Evolutionary conservation across 1,140 invertebrate species (phyloP), one percentile per base, ranked within the genome.

Genomic region (Bradynema listronoti): DNA sequence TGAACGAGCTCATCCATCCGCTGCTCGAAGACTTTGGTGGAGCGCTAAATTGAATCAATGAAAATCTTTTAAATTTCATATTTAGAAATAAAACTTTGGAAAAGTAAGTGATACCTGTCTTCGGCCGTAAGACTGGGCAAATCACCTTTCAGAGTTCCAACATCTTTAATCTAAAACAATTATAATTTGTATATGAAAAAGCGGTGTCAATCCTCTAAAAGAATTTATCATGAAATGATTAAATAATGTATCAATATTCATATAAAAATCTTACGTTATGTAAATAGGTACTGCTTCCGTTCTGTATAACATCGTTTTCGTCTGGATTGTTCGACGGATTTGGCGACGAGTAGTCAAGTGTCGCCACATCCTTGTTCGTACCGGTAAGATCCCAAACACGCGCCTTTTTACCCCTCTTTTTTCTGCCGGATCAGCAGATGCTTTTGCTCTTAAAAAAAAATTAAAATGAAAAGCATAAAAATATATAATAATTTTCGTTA

Each of bases 371-470:
- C 58, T 87, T 87, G 3, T 81, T 80, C 29, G 83, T 85, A 46
- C 90, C 91, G 52, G 85, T 85, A 25, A 89, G 78, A 63, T 90
- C 90, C 92, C 92, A 96, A 11, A 88, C 84, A 39, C 90, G 84
- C 0, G 86, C 88, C 75, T 89, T 87, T 76, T 96, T 97, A 0
- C 86, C 87, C 65, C 87, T 82, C 66, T 81, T 83, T 11, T 50
- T 56, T 49, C 56, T 41, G 64, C 42, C 24, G 61, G 43, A 55
- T 66, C 58, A 6, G 34, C 19, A 14, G 54, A 42, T 58, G 11
- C 19, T 4, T 56, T n/a, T n/a, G n/a, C 56, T 45, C 27, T 47
- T 29, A 39, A 45, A 41, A 47, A 29, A 50, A 39, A 32, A 42
- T 46, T 61, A 22, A 58, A 36, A 14, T 39, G n/a, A n/a, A n/a